Evolutionary conservation across 2,888 invertebrate species (phyloP), one percentile per base, ranked within the genome.

Genomic region (Onchidella celtica): DNA sequence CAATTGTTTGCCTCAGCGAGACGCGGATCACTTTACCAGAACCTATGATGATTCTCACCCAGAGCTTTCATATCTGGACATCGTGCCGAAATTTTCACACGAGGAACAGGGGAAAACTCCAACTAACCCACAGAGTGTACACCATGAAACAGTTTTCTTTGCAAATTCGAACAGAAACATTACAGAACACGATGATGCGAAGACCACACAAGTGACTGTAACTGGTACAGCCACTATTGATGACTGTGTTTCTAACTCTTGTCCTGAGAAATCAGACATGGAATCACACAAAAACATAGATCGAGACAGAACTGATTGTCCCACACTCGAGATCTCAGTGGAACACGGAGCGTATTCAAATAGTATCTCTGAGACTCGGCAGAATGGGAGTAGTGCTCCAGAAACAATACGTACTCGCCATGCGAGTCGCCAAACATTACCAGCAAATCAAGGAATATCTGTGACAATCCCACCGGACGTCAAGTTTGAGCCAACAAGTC

Each of bases 1-100:
- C 14, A 27, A 27, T 57, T 34, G 29, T 17, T 29, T 11, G 4
- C 4, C 17, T 2, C n/a, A 14, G 9, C 32, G 29, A 14, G 40
- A n/a, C n/a, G n/a, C n/a, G n/a, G n/a, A 40, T 21, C 21, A 24
- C 0, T 40, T 27, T 47, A 21, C 66, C 36, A 59, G 61, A 6
- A 14, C 38, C 9, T 14, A 32, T 3, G 70, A 76, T 36, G 55
- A 55, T n/a, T 74, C 74, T n/a, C 82, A 77, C 36, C 77, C 82
- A 14, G 74, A 74, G 38, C 63, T 79, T 24, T 38, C 68, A 0
- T 79, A 76, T 24, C 38, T 82, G 21, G 70, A 76, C 38, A 47
- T 82, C n/a, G 14, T 77, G 0, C 61, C 77, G 4, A 55, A 36
- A 72, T n/a, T 81, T 1, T n/a, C 55, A 1, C n/a, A 9, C 1